These are phyloP conservation scores for Leucoraja erinaceus DNA, from an alignment of 2,113 vertebrate genomes.

Conservation along the genomic window DNA sequence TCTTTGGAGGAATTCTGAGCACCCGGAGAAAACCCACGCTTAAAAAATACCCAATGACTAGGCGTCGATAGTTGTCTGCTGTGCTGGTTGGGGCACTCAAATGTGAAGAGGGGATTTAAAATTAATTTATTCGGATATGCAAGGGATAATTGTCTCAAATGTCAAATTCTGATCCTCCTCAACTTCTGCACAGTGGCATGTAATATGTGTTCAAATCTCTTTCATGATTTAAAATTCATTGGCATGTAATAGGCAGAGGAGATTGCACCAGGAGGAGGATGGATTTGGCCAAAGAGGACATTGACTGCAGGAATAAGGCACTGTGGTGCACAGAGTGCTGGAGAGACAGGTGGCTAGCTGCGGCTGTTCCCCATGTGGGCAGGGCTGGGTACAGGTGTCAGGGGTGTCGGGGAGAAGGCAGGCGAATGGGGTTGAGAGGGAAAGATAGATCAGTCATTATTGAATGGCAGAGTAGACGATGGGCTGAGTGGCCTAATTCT, in stretches of 20 bases:
- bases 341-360: not conserved
- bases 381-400: too few relatives aligned
- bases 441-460: too few relatives aligned
- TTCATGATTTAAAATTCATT: not conserved
- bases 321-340: too few relatives aligned
- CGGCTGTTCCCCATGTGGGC: too few relatives aligned
- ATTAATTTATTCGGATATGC: not conserved
- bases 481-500: too few relatives aligned
- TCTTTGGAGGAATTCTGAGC: too few relatives aligned
- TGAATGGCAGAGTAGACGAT: too few relatives aligned
- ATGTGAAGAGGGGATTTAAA: not conserved
- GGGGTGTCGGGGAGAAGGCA: too few relatives aligned
- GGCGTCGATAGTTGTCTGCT: not conserved
- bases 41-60: too few relatives aligned
- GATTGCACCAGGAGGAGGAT: not conserved
- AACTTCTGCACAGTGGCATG: not conserved
- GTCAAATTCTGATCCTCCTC: not conserved
- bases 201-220: not conserved
- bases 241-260: not conserved
- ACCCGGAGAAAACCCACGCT: too few relatives aligned
- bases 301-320: not conserved
- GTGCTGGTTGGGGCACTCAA: not conserved
- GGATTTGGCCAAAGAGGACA: not conserved
- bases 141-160: not conserved
- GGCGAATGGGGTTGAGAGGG: too few relatives aligned